A percentile compares a stretch with the other conserved stretches of the same genome.
Evolutionary conservation across 1,140 invertebrate genomes (phyloP).

Genomic region (Conus betulinus): DNA sequence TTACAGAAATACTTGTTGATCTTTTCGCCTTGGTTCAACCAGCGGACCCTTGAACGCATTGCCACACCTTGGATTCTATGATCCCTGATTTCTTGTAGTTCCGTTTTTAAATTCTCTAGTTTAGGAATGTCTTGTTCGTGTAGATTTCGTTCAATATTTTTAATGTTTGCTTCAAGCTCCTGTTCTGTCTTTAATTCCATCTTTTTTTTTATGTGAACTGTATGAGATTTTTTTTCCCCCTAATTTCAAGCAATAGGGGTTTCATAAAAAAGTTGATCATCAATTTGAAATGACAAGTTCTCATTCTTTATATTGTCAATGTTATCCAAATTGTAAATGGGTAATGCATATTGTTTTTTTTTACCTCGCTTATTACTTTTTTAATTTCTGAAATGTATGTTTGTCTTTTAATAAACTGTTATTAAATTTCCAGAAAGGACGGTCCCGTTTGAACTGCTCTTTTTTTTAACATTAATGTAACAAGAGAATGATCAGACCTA

Average conservation of each 20-base stretch:
- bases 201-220: conserved; percentile 26
- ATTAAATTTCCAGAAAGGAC: conserved; percentile 36
- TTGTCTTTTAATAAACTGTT: conserved; percentile 11
- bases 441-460: background rate
- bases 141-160: conserved; percentile 1
- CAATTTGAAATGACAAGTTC: background rate
- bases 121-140: background rate
- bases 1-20: conserved; percentile 29
- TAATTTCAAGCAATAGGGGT: conserved; percentile 38
- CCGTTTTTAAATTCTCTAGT: conserved; percentile 5
- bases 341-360: conserved; percentile 13
- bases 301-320: conserved; percentile 25
- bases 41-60: conserved; percentile 28
- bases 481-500: conserved; percentile 13
- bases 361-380: background rate
- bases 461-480: conserved; percentile 15
- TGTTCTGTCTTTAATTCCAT: background rate
- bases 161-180: background rate
- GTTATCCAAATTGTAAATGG: conserved; percentile 17
- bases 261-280: conserved; percentile 32
- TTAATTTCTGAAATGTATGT: conserved; percentile 6
- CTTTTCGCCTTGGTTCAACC: conserved; percentile 28
- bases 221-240: conserved; percentile 34
- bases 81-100: conserved; percentile 20
- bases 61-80: conserved; percentile 17